Evolutionary conservation across 2,797 vertebrate genomes (phyloP).

Genomic region (Morus bassanus): DNA sequence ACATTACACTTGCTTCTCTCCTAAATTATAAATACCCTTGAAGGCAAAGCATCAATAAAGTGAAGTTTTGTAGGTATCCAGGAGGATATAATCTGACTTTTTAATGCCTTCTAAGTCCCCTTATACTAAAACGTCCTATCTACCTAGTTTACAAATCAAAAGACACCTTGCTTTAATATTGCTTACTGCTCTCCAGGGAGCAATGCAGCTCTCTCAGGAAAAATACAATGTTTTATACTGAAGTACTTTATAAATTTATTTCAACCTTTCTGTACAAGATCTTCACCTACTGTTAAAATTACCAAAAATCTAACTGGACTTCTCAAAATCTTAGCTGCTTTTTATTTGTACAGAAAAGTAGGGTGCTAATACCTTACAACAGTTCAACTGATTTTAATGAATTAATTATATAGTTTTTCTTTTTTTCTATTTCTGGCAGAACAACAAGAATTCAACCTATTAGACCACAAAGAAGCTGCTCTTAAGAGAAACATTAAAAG

Average conservation of each 20-base stretch:
- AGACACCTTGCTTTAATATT: neutral
- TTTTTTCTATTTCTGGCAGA: neutral
- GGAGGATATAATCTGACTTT: neutral
- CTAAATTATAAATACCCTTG: neutral
- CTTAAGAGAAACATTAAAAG: neutral
- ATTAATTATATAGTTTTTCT: neutral
- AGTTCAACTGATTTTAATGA: neutral
- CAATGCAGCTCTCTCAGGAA: neutral
- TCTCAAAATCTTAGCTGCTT: neutral
- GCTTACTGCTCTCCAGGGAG: neutral
- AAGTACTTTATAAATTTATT: neutral
- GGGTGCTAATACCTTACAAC: neutral
- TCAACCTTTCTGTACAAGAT: neutral
- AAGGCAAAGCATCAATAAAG: neutral
- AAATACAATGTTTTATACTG: neutral
- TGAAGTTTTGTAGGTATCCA: neutral
- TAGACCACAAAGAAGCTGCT: neutral
- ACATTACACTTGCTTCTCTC: neutral
- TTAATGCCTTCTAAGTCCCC: neutral
- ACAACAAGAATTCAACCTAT: neutral
- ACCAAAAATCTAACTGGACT: neutral
- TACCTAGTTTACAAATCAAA: neutral
- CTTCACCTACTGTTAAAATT: neutral
- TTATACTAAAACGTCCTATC: neutral
- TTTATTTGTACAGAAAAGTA: neutral